phyloP scores from a whole-genome alignment of 2,888 invertebrate species.

The Pegoplata infirma region DNA sequence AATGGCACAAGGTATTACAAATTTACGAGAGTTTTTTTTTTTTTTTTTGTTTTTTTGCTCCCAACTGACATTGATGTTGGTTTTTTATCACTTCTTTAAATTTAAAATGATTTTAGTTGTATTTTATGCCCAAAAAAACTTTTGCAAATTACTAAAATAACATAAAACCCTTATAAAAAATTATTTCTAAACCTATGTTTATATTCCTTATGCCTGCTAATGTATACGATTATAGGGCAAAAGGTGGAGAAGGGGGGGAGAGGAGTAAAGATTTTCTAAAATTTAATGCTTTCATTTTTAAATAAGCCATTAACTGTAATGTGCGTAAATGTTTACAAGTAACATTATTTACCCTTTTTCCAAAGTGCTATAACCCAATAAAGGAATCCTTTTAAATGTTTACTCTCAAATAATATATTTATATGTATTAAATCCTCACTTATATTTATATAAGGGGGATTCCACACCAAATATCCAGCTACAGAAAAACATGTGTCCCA shows the following conservation, averaged over 20 bases:
- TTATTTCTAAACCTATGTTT: not conserved
- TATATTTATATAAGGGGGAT: no score
- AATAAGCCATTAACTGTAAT: slow-evolving; percentile 46
- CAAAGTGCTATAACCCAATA: not conserved
- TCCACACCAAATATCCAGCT: no score
- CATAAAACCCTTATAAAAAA: not conserved
- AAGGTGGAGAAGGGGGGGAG: not conserved
- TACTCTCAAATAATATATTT: no score
- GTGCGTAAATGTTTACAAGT: slow-evolving; percentile 40
- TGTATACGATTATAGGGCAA: not conserved
- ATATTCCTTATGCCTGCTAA: not conserved
- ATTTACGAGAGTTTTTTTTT: no score
- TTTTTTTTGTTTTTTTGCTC: no score
- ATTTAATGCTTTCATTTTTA: slow-evolving; percentile 13
- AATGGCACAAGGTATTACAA: slow-evolving; percentile 30
- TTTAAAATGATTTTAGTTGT: slow-evolving; percentile 34
- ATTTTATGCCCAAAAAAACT: slow-evolving; percentile 34
- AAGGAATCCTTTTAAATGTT: not conserved
- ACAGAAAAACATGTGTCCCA: no score
- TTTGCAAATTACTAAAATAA: slow-evolving; percentile 3
- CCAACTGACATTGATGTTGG: not conserved
- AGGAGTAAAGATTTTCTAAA: not conserved
- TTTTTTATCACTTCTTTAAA: slow-evolving; percentile 20
- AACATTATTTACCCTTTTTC: slow-evolving; percentile 33
- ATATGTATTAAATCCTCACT: no score